These are phyloP conservation scores for Bubo blakistoni DNA, from an alignment of 2,113 vertebrate species.

Conservation along the genomic window DNA sequence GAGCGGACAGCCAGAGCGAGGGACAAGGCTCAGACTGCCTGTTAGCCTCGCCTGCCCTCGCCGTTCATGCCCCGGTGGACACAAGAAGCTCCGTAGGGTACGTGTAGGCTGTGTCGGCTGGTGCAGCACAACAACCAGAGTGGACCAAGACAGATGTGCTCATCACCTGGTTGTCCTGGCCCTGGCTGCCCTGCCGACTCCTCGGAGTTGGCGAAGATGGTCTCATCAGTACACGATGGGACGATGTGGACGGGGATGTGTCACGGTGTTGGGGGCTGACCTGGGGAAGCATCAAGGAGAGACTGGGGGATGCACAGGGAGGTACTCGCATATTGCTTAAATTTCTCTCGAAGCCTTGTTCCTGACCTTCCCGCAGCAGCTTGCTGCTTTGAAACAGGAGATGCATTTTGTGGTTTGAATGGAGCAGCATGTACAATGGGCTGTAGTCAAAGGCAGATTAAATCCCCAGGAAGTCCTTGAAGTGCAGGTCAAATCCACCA, in stretches of 20 bases:
- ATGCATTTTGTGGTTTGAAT: background rate
- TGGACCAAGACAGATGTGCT: background rate
- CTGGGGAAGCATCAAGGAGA: background rate
- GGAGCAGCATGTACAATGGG: background rate
- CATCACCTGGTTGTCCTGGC: background rate
- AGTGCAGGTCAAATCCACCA: background rate
- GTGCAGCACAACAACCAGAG: background rate
- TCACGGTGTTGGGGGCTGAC: background rate
- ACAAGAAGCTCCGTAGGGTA: background rate
- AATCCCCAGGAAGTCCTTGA: background rate
- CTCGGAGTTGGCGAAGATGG: fast-evolving
- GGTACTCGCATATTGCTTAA: fast-evolving
- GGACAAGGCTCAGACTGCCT: background rate
- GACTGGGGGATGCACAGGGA: fast-evolving
- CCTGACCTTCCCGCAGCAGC: background rate
- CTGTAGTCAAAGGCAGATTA: background rate
- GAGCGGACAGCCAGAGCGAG: background rate
- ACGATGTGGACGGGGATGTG: fast-evolving
- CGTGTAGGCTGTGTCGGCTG: background rate
- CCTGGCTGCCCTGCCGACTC: background rate
- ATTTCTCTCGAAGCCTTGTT: background rate
- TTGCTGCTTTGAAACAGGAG: background rate
- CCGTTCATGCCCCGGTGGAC: background rate
- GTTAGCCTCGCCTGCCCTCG: background rate
- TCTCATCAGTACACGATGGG: background rate